Percentiles rank a stretch among this genome's conserved stretches.
Conservation (phyloP, 2,797 vertebrate genomes). For the Tadarida brasiliensis region DNA sequence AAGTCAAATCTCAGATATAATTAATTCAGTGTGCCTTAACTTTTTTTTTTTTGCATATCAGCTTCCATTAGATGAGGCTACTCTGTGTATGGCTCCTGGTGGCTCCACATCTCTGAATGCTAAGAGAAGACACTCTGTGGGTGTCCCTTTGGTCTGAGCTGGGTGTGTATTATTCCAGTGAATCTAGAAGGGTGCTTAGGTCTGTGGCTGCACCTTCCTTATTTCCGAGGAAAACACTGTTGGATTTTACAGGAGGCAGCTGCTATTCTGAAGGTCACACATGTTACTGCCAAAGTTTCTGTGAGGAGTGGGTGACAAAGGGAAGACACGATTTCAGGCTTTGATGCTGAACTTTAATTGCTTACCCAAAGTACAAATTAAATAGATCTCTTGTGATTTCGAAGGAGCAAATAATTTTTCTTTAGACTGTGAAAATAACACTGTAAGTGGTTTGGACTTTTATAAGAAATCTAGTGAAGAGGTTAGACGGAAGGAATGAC, state of each 20-base stretch:
- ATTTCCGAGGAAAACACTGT: slow-evolving; percentile 21
- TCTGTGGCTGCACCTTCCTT: neutral
- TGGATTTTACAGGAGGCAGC: neutral
- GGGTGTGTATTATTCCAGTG: neutral
- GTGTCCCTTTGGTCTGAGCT: neutral
- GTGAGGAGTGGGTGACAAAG: neutral
- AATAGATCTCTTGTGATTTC: neutral
- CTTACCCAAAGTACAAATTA: slow-evolving; percentile 36
- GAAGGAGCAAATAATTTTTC: neutral
- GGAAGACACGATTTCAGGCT: neutral
- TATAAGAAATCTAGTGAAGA: neutral
- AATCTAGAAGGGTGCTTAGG: neutral
- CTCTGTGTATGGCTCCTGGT: neutral
- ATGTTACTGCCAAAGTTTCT: neutral
- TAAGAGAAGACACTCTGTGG: neutral
- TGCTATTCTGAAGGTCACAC: slow-evolving; percentile 1
- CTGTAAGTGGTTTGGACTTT: neutral
- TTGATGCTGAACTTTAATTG: neutral
- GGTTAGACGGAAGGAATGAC: neutral
- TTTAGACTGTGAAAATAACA: neutral
- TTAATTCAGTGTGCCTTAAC: slow-evolving; percentile 74
- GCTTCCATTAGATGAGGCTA: slow-evolving; percentile 49
- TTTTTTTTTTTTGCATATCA: slow-evolving; percentile 16
- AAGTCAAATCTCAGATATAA: slow-evolving; percentile 80
- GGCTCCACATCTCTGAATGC: neutral